Evolutionary conservation across 2,888 invertebrate species (phyloP), one percentile per base, ranked within the genome.

Genomic region (Lasioglossum marginatum): DNA sequence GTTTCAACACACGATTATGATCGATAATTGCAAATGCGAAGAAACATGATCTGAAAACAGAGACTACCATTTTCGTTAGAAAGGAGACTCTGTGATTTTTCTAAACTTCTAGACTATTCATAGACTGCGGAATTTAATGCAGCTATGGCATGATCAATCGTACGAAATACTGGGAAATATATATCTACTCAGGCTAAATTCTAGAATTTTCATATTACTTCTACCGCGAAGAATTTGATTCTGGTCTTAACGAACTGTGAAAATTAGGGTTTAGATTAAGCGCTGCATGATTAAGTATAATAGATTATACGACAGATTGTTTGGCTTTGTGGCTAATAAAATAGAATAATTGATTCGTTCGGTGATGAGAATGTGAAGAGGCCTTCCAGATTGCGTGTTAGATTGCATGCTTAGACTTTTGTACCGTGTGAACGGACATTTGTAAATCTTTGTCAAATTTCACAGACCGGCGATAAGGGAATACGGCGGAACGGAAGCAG

Each of bases 371-470:
- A 37, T 37, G 37, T 23, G 68, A 37, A 70, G 37, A n/a, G 40
- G 23, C 70, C 23, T 70, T 70, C 12, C 12, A 40, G 37, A 70
- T 70, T 70, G 37, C 37, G 37, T 70, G 34, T n/a, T 23, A 23
- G n/a, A 70, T 70, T 14, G 37, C 70, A 4, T 40, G 70, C n/a
- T 40, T 40, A 70, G 40, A 23, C 70, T 40, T 37, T 70, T 70
- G 37, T 37, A 5, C 70, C 23, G 37, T 70, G n/a, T 57, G 76
- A 57, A 77, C n/a, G 31, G 31, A n/a, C 77, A 80, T 70, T 81
- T 70, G 57, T 77, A 81, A 77, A 68, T 34, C 40, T 40, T 72
- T 48, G 82, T 76, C 57, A 37, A 77, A 82, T 68, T 45, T 84
- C 72, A 66, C 12, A 37, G 71, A 74, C 60, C 23, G 12, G 57